Evolutionary conservation across 2,888 invertebrate species (phyloP).

Genomic region (Bhutanitis thaidina): DNA sequence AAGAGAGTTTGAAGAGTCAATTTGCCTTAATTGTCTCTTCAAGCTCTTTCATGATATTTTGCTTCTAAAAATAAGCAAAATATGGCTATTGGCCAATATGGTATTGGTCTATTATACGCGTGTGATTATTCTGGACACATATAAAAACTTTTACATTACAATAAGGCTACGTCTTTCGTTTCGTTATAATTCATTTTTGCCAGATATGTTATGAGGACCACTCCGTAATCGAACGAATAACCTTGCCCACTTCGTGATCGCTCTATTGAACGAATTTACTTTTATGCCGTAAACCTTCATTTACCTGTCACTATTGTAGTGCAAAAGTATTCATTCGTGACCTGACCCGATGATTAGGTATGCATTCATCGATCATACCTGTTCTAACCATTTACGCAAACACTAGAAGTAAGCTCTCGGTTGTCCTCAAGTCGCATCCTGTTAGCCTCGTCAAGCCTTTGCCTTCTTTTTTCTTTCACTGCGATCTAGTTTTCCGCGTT

Average conservation of each 20-base stretch:
- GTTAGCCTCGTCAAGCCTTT: conserved; percentile 48
- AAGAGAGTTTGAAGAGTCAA: too few species aligned
- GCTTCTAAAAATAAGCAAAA: too few species aligned
- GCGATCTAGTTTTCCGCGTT: conserved; percentile 47
- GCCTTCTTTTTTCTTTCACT: conserved; percentile 49
- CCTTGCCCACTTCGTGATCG: conserved; percentile 22
- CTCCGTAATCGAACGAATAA: too few species aligned
- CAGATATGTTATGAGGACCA: too few species aligned
- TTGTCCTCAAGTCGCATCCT: conserved; percentile 56
- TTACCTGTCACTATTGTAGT: conserved; percentile 14
- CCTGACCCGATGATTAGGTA: conserved; percentile 28
- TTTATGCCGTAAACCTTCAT: conserved; percentile 26
- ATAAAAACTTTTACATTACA: too few species aligned
- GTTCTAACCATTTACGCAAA: conserved; percentile 39
- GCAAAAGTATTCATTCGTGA: conserved; percentile 32
- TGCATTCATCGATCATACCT: conserved; percentile 27
- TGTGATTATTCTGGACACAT: too few species aligned
- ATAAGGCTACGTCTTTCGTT: too few species aligned
- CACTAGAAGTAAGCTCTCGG: conserved; percentile 30
- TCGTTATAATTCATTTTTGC: too few species aligned
- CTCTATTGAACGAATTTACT: conserved; percentile 31
- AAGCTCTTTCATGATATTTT: too few species aligned
- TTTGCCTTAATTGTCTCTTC: too few species aligned
- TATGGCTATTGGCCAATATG: too few species aligned
- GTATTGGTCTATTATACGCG: too few species aligned